Percentiles rank a stretch among this genome's conserved stretches.
phyloP scores from a whole-genome alignment of 1,140 invertebrate genomes.

The Ptiloglossa arizonensis region DNA sequence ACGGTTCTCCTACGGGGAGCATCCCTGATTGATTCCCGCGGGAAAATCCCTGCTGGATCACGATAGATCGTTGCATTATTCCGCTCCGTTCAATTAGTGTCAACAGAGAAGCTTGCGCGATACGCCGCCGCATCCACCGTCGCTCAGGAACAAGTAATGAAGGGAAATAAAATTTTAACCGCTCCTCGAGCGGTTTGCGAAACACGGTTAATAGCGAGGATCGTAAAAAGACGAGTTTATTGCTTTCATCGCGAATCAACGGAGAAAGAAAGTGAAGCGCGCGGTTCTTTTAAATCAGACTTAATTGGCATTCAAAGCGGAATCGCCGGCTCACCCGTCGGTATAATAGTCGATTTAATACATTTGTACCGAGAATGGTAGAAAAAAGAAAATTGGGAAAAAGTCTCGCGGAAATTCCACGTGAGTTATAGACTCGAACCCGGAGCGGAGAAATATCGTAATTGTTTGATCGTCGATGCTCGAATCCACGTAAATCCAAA shows the following conservation, averaged over 20 bases:
- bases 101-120: conserved; percentile 47
- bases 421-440: too few relatives aligned
- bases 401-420: too few relatives aligned
- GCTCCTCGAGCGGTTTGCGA: neutral
- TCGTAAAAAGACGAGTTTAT: conserved; percentile 30
- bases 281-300: neutral
- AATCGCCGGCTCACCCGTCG: neutral
- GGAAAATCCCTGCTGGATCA: conserved; percentile 47
- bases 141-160: conserved; percentile 20
- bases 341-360: neutral
- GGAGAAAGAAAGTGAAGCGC: conserved; percentile 2
- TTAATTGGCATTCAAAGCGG: conserved; percentile 27
- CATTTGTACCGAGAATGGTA: neutral
- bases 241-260: neutral
- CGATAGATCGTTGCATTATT: conserved; percentile 42
- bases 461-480: too few relatives aligned
- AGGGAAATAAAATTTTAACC: conserved; percentile 27
- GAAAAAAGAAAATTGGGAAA: too few relatives aligned
- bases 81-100: conserved; percentile 69
- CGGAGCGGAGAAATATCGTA: neutral
- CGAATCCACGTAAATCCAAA: too few relatives aligned
- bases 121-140: neutral
- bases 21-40: conserved; percentile 71
- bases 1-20: conserved; percentile 52
- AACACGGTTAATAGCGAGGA: conserved; percentile 1